Conservation (phyloP, 2,113 vertebrate genomes). For the Chamaetylas fuelleborni region DNA sequence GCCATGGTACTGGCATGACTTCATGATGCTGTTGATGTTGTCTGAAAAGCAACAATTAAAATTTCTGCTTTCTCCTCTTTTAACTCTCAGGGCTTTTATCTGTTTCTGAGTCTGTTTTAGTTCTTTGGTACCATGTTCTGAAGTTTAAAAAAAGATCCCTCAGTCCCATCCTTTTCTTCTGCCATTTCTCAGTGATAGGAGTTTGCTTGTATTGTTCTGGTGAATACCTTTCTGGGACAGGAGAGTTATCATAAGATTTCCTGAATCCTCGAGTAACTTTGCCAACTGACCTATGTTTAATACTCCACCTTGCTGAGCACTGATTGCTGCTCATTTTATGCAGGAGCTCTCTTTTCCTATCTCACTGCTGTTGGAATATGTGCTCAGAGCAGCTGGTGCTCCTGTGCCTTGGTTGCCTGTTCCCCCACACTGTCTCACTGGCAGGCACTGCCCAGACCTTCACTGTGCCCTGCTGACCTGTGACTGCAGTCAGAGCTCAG, state of each 20-base stretch:
- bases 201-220: not conserved
- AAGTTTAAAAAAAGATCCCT: not conserved
- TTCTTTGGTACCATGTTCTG: not conserved
- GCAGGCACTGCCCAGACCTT: not conserved
- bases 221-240: not conserved
- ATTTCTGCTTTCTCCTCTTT: not conserved
- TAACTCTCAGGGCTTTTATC: not conserved
- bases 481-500: not conserved
- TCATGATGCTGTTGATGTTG: not conserved
- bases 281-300: not conserved
- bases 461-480: not conserved
- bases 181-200: not conserved
- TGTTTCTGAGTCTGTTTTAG: not conserved
- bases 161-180: not conserved
- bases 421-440: not conserved
- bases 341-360: not conserved
- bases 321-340: not conserved
- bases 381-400: not conserved
- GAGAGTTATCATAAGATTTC: not conserved
- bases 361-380: rapidly evolving
- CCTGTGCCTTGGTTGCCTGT: not conserved
- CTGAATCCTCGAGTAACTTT: not conserved
- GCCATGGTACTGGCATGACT: not conserved
- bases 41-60: not conserved
- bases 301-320: not conserved